Percentiles rank a stretch among this genome's conserved stretches.
Evolutionary conservation across 2,113 vertebrate species (phyloP).

Genomic region (Gasterosteus aculeatus): DNA sequence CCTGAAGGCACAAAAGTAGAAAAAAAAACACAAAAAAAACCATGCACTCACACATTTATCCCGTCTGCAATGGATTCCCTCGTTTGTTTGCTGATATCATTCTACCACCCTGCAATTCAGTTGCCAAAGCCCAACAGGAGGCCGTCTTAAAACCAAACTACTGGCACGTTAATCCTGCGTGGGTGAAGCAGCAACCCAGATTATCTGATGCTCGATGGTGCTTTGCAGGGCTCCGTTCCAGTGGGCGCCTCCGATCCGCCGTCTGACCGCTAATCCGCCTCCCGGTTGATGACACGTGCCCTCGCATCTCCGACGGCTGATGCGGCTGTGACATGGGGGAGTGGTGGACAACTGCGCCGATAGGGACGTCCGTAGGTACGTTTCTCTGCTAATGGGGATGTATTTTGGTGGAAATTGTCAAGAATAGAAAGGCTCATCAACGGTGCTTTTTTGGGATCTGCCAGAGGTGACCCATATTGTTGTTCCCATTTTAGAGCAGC

Average conservation of each 20-base stretch:
- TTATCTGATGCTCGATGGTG: constrained; percentile 76
- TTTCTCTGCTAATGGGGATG: background rate
- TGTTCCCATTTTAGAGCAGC: constrained; percentile 57
- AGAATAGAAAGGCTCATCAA: constrained; percentile 30
- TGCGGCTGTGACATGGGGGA: constrained; percentile 90
- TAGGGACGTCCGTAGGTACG: constrained; percentile 86
- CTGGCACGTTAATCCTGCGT: constrained; percentile 71
- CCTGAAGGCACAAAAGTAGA: constrained; percentile 1
- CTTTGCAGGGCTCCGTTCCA: constrained; percentile 84
- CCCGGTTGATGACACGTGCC: constrained; percentile 69
- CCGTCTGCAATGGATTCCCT: constrained; percentile 2
- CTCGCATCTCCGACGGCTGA: constrained; percentile 73
- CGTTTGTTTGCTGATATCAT: constrained; percentile 29
- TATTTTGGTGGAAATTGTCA: constrained; percentile 1
- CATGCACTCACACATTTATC: background rate
- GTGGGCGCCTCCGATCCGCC: constrained; percentile 66
- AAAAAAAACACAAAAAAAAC: background rate
- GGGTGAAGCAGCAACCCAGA: constrained; percentile 67
- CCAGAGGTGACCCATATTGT: constrained; percentile 65
- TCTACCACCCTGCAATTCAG: constrained; percentile 21
- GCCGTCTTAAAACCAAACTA: constrained; percentile 12
- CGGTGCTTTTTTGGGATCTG: constrained; percentile 12
- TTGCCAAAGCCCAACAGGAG: constrained; percentile 28
- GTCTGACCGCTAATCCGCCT: constrained; percentile 63
- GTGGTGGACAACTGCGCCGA: constrained; percentile 86